phyloP scores from a whole-genome alignment of 2,797 vertebrate genomes.

The Chromis chromis region DNA sequence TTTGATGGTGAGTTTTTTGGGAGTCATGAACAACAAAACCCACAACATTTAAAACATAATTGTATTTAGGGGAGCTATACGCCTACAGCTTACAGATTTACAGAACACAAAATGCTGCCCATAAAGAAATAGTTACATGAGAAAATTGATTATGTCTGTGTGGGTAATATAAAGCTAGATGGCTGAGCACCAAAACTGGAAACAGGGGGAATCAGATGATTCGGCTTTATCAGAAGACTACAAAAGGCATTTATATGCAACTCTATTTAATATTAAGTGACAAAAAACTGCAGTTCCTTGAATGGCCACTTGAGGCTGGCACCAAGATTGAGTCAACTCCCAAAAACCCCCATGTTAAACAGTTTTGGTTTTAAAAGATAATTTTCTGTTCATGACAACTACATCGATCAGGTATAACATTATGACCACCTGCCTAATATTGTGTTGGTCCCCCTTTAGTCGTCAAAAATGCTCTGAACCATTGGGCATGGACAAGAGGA shows the following conservation, averaged over 20 bases:
- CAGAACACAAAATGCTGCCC: neutral
- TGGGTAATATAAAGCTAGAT: neutral
- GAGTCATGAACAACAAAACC: neutral
- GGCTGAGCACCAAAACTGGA: neutral
- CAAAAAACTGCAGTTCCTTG: too few species aligned
- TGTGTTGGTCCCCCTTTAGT: too few species aligned
- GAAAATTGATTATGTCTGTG: neutral
- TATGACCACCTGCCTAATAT: too few species aligned
- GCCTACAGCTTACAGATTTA: neutral
- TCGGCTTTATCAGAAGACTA: neutral
- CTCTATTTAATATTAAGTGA: neutral
- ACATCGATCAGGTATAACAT: too few species aligned
- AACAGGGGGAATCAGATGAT: neutral
- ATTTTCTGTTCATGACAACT: neutral
- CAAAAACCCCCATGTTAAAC: too few species aligned
- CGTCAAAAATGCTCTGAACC: too few species aligned
- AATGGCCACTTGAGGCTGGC: too few species aligned
- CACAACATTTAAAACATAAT: neutral
- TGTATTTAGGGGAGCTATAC: neutral
- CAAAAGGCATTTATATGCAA: neutral
- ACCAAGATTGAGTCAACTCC: too few species aligned
- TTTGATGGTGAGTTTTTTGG: neutral
- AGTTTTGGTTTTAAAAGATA: too few species aligned
- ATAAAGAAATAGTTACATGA: neutral
- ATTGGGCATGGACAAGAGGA: too few species aligned